Evolutionary conservation across 1,140 invertebrate genomes (phyloP).

Genomic region (Cardiocondyla obscurior): DNA sequence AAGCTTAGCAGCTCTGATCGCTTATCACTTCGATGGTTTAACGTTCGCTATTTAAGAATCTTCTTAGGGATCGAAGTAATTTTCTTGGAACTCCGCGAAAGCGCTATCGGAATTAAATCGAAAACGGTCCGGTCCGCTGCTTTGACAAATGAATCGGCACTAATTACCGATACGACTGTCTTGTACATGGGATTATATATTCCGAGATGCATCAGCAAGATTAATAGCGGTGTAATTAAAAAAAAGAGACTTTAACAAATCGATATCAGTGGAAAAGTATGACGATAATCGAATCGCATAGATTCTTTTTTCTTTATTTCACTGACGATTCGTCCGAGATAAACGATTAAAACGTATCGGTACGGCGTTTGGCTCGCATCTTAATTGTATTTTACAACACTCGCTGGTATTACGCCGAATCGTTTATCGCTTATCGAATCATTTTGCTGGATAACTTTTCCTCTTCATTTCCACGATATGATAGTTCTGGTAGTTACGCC

Average conservation of each 20-base stretch:
- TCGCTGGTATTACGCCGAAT: not conserved
- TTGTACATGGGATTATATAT: slow-evolving; percentile 8
- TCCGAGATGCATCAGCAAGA: slow-evolving; percentile 9
- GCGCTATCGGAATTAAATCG: slow-evolving; percentile 35
- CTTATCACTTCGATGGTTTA: not conserved
- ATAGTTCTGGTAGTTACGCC: slow-evolving; percentile 23
- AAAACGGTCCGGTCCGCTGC: slow-evolving; percentile 16
- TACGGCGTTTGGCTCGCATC: not conserved
- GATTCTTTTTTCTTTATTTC: not conserved
- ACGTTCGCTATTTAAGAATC: slow-evolving; percentile 5
- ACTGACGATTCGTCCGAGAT: not conserved
- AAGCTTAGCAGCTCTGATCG: not conserved
- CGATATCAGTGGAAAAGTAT: not conserved
- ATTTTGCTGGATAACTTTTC: slow-evolving; percentile 5
- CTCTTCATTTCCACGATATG: slow-evolving; percentile 19
- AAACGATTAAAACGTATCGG: not conserved
- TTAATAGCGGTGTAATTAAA: slow-evolving; percentile 16
- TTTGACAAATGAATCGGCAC: slow-evolving; percentile 39
- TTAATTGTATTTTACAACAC: not conserved
- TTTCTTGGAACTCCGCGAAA: slow-evolving; percentile 24
- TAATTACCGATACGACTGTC: slow-evolving; percentile 46
- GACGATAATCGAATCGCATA: not conserved
- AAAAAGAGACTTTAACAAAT: not conserved
- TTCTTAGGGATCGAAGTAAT: slow-evolving; percentile 32
- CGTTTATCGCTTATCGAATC: not conserved